Evolutionary conservation across 23 tunicate genomes (phyloP).

Genomic region (Styela plicata): DNA sequence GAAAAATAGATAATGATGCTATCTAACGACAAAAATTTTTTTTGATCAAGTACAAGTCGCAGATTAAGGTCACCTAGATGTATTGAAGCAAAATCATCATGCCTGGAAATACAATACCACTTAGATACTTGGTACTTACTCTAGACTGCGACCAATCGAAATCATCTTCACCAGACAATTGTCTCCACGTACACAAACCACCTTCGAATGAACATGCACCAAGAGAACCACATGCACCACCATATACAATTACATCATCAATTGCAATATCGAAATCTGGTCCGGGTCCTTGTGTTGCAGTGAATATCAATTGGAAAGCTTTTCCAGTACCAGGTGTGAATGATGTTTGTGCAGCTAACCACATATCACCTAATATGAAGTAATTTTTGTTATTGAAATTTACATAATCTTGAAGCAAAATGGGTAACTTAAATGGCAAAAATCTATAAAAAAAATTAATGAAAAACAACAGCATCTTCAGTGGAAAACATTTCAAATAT

Average conservation of each 20-base stretch:
- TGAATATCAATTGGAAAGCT: constrained; percentile 31
- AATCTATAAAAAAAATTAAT: too few relatives aligned
- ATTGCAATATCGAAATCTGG: constrained; percentile 47
- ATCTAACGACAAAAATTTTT: too few relatives aligned
- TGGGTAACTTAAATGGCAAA: too few relatives aligned
- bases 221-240: constrained; percentile 34
- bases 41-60: too few relatives aligned
- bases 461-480: too few relatives aligned
- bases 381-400: background rate
- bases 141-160: constrained; percentile 64
- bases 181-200: constrained; percentile 61
- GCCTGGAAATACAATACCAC: too few relatives aligned
- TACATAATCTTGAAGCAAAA: too few relatives aligned
- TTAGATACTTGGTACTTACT: too few relatives aligned
- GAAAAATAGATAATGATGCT: too few relatives aligned
- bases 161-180: constrained; percentile 42
- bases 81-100: too few relatives aligned
- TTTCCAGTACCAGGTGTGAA: constrained; percentile 17
- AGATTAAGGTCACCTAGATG: too few relatives aligned
- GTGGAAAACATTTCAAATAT: too few relatives aligned
- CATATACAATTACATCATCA: constrained; percentile 43
- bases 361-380: constrained; percentile 26
- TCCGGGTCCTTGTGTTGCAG: constrained; percentile 22
- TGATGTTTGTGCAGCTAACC: constrained; percentile 40
- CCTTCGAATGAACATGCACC: constrained; percentile 50